Evolutionary conservation across 1,140 invertebrate species (phyloP).

Genomic region (Bicyclus anynana): DNA sequence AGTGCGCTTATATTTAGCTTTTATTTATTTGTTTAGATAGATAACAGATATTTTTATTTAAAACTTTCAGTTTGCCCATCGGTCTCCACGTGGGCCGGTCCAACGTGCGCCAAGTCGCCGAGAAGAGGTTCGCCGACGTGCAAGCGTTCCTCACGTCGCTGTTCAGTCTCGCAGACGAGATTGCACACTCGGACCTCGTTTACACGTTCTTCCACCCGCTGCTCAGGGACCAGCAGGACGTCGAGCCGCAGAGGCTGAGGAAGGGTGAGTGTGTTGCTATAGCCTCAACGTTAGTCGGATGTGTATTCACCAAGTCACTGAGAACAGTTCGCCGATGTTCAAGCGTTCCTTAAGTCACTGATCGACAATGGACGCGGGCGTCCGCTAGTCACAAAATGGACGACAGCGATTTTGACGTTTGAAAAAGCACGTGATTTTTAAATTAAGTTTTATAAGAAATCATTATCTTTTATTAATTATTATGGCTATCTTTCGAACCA

Average conservation of each 20-base stretch:
- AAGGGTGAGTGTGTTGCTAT: slow-evolving; percentile 77
- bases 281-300: too few relatives aligned
- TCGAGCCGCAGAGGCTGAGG: slow-evolving; percentile 76
- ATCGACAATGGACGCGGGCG: too few relatives aligned
- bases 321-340: too few relatives aligned
- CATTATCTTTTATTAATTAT: too few relatives aligned
- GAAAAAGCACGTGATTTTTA: too few relatives aligned
- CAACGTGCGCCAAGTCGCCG: slow-evolving; percentile 96
- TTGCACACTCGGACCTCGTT: slow-evolving; percentile 96
- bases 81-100: slow-evolving; percentile 92
- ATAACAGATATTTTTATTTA: background rate
- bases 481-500: too few relatives aligned
- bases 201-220: slow-evolving; percentile 99
- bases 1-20: too few relatives aligned
- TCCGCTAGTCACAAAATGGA: too few relatives aligned
- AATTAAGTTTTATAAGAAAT: too few relatives aligned
- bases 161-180: slow-evolving; percentile 93
- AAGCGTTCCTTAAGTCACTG: too few relatives aligned
- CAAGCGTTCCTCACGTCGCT: slow-evolving; percentile 91
- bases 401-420: too few relatives aligned
- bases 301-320: too few relatives aligned
- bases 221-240: slow-evolving; percentile 92
- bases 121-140: slow-evolving; percentile 91
- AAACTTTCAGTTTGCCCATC: slow-evolving; percentile 80
- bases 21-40: background rate